Percentiles rank a stretch among this genome's conserved stretches.
phyloP scores from a whole-genome alignment of 2,113 vertebrate species.

The Melierax canorus region DNA sequence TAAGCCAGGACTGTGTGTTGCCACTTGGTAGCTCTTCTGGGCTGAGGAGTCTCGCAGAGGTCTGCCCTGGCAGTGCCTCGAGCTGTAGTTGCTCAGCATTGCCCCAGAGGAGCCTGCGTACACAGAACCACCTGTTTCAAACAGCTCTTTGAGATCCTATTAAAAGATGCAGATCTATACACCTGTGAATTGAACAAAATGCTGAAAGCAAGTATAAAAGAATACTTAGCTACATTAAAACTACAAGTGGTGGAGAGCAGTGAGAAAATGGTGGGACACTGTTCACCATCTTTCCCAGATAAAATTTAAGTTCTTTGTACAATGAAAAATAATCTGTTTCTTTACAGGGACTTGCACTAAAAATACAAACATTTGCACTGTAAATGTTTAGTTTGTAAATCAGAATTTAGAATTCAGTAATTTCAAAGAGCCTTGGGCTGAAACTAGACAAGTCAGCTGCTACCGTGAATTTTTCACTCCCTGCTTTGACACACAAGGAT shows the following conservation, averaged over 20 bases:
- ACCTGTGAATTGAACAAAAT: background rate
- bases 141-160: background rate
- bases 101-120: rapidly evolving
- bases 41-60: background rate
- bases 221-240: background rate
- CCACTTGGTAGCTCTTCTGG: background rate
- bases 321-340: background rate
- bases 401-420: background rate
- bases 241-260: background rate
- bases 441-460: background rate
- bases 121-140: background rate
- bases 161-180: background rate
- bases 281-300: background rate
- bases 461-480: background rate
- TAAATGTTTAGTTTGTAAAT: background rate
- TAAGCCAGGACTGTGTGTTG: background rate
- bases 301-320: background rate
- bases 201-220: background rate
- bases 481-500: background rate
- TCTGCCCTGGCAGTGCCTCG: background rate
- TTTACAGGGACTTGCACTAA: background rate
- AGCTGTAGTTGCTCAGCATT: background rate
- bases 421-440: background rate
- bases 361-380: background rate
- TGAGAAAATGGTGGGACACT: background rate